Percentiles rank a stretch among this genome's conserved stretches.
phyloP scores from a whole-genome alignment of 2,797 vertebrate species.

The Myoxocephalus aenaeus region DNA sequence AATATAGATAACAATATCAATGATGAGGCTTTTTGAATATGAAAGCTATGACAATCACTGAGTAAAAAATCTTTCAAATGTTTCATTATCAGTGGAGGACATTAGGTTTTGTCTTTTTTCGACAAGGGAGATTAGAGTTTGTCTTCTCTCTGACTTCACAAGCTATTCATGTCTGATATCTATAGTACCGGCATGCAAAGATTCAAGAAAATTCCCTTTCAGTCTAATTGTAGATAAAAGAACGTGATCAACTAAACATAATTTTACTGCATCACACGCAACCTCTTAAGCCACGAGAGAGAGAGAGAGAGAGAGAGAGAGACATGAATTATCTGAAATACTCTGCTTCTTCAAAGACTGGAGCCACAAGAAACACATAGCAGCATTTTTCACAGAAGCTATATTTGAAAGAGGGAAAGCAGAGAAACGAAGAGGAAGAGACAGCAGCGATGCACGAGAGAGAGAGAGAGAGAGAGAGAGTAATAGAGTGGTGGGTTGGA shows the following conservation, averaged over 20 bases:
- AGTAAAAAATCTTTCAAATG: constrained; percentile 18
- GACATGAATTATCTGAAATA: constrained; percentile 60
- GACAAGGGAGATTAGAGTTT: constrained; percentile 2
- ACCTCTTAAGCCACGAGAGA: constrained; percentile 49
- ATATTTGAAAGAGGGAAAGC: constrained; percentile 68
- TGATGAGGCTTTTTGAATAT: not conserved
- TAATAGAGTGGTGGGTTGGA: constrained; percentile 69
- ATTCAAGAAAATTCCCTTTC: constrained; percentile 24
- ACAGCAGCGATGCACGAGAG: constrained; percentile 20
- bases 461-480: constrained; percentile 46
- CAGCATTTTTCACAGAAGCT: constrained; percentile 64
- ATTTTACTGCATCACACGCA: constrained; percentile 47
- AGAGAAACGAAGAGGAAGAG: constrained; percentile 64
- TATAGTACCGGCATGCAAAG: not conserved
- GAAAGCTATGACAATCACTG: not conserved
- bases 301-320: constrained; percentile 31
- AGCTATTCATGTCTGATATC: constrained; percentile 9
- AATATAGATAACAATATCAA: constrained; percentile 1
- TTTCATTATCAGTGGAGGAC: not conserved
- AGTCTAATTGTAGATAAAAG: constrained; percentile 41
- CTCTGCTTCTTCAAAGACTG: constrained; percentile 63
- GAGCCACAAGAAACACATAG: constrained; percentile 70
- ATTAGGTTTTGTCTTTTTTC: not conserved
- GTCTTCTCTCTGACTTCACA: not conserved
- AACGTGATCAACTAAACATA: constrained; percentile 40